These are phyloP conservation scores for Callocephalon fimbriatum DNA, from an alignment of 2,113 vertebrate species.

Conservation along the genomic window DNA sequence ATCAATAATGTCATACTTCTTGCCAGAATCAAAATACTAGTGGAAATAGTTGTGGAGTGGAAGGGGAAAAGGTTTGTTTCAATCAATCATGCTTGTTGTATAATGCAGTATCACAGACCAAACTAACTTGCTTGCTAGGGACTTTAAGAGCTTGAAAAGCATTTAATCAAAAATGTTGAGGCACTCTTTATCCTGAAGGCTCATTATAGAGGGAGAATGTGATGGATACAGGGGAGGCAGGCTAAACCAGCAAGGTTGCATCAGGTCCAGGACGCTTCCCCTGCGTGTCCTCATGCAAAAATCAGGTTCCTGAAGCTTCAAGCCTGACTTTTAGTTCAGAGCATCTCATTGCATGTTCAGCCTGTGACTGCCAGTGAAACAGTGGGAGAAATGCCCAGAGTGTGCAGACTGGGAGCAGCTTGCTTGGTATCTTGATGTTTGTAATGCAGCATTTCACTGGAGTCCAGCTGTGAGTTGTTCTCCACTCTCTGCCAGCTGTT, in stretches of 20 bases:
- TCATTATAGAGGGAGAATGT: neutral
- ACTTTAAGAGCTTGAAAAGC: constrained; percentile 70
- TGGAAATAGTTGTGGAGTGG: constrained; percentile 69
- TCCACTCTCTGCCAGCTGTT: neutral
- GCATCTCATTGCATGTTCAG: neutral
- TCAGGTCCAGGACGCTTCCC: neutral
- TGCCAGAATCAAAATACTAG: constrained; percentile 73
- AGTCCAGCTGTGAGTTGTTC: neutral
- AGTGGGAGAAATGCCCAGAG: neutral
- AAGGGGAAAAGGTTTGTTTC: constrained; percentile 49
- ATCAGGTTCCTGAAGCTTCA: neutral
- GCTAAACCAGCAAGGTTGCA: neutral
- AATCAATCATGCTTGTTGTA: constrained; percentile 48
- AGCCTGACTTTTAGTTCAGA: neutral
- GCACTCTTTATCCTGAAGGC: constrained; percentile 36
- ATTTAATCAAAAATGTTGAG: constrained; percentile 72
- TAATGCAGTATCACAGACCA: constrained; percentile 38
- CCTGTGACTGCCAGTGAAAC: neutral
- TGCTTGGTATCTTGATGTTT: neutral
- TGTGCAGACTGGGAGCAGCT: neutral
- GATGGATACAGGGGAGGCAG: neutral
- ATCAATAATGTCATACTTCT: constrained; percentile 79
- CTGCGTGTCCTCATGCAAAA: neutral
- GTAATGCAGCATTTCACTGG: neutral
- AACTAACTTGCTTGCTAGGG: constrained; percentile 60